Base-by-base conservation (phyloP, 2,888 invertebrate species). In the Pycnomerus fuliginosus region DNA sequence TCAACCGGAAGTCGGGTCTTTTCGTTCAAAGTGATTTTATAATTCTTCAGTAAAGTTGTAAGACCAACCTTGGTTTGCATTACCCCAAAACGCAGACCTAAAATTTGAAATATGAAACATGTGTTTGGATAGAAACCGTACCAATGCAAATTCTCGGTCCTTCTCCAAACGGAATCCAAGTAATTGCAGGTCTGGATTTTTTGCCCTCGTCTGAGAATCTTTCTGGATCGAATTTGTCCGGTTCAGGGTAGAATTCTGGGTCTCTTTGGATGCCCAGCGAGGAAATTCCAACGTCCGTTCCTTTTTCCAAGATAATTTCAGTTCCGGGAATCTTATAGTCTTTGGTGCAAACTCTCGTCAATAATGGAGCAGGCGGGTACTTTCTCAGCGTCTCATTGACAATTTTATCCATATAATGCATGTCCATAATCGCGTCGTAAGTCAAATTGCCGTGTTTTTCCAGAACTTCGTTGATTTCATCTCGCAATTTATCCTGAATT, bases 321-420 rank as follows among this genome's bases (percentile, higher is more conserved):
- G 62, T 61, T 3, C 52, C 59, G 1, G 69, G 66, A 11, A 70
- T 27, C 4, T 28, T 40, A 48, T 66, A 71, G 8, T 44, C 40
- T 28, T 56, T 50, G 3, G 50, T 55, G 33, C 56, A 54, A 15
- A 49, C 17, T 16, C 64, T 36, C n/a, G 33, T 32, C 5, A 64
- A 10, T 2, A 57, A 16, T 1, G 60, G 45, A 1, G 61, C 48
- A 2, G 68, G 63, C 3, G 72, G 68, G 38, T 65, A 65, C 27
- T 64, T 55, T 11, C 73, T 51, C 10, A 72, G 50, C 0, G 69
- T 65, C 56, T 73, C 59, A 25, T 56, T 37, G 8, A 61, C 25
- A 2, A 61, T 55, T 31, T 50, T 40, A 2, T 60, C 61, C 40
- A 61, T 27, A 20, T 58, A 61, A 2, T 43, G 35, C 61, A 61